Conservation (phyloP, 2,113 vertebrate species). For the Uria aalge region DNA sequence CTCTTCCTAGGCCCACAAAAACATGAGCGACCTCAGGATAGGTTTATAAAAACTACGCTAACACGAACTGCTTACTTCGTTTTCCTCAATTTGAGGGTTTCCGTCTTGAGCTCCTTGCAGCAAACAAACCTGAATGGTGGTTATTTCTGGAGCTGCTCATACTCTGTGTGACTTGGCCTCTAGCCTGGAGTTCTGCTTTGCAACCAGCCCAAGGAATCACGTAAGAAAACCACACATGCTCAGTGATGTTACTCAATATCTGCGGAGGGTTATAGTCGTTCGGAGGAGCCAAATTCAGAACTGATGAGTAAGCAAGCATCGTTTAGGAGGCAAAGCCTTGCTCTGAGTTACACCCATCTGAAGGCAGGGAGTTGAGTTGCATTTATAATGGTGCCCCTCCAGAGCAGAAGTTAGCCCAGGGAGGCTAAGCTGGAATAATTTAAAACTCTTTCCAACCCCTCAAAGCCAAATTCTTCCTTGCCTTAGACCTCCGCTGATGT, state of each 20-base stretch:
- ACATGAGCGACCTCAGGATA: accelerated
- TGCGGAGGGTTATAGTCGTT: neutral
- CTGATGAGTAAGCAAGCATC: constrained; percentile 29
- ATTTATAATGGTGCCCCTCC: neutral
- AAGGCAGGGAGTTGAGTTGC: neutral
- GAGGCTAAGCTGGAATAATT: neutral
- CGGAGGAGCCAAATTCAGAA: constrained; percentile 2
- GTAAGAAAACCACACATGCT: constrained; percentile 13
- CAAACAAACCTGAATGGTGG: constrained; percentile 56
- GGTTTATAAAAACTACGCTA: neutral
- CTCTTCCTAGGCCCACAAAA: accelerated
- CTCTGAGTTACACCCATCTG: constrained; percentile 16
- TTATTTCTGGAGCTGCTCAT: constrained; percentile 53
- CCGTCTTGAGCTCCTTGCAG: neutral
- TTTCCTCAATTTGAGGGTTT: constrained; percentile 44
- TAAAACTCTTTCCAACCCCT: constrained; percentile 17
- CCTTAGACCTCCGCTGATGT: neutral
- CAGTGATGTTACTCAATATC: neutral
- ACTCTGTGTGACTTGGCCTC: constrained; percentile 6
- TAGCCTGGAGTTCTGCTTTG: constrained; percentile 25
- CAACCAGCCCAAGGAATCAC: neutral
- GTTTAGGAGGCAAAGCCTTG: neutral
- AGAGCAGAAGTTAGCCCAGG: neutral
- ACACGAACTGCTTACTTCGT: neutral
- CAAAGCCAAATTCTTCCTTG: constrained; percentile 45